Evolutionary conservation across 2,888 invertebrate species (phyloP).

Genomic region (Dicyrtoma fusca): DNA sequence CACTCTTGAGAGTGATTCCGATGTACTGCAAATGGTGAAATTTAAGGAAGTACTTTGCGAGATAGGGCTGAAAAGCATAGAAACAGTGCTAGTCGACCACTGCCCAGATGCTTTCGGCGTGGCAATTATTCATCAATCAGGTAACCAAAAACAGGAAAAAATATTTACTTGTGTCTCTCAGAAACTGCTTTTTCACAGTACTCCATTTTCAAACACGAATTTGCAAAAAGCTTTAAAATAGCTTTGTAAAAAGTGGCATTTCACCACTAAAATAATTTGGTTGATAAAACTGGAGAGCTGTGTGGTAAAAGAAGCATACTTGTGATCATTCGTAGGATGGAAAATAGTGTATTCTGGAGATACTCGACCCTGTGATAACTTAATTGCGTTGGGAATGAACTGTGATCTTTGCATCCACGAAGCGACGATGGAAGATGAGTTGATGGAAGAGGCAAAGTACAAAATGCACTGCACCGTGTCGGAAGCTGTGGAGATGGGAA

Average conservation of each 20-base stretch:
- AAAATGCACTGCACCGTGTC: conserved; percentile 87
- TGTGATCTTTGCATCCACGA: conserved; percentile 94
- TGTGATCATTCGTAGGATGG: too few species aligned
- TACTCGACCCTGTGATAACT: conserved; percentile 81
- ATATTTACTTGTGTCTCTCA: too few species aligned
- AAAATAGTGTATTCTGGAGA: conserved; percentile 96
- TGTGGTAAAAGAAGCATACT: too few species aligned
- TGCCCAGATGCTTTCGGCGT: conserved; percentile 84
- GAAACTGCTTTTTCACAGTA: too few species aligned
- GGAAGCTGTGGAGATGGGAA: conserved; percentile 73
- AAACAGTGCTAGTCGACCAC: conserved; percentile 75
- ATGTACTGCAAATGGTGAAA: not conserved
- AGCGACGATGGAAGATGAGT: conserved; percentile 94
- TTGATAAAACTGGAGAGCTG: too few species aligned
- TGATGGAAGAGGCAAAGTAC: conserved; percentile 73
- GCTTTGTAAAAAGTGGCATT: too few species aligned
- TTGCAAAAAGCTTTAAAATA: too few species aligned
- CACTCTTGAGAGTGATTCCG: too few species aligned
- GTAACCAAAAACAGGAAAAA: too few species aligned
- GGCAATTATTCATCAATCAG: conserved; percentile 63
- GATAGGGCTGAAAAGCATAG: conserved; percentile 61
- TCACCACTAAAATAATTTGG: too few species aligned
- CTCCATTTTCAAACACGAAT: too few species aligned
- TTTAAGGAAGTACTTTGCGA: not conserved
- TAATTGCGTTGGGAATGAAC: conserved; percentile 74